Evolutionary conservation across 2,797 vertebrate genomes (phyloP), one percentile per base, ranked within the genome.

Genomic region (Falco biarmicus): DNA sequence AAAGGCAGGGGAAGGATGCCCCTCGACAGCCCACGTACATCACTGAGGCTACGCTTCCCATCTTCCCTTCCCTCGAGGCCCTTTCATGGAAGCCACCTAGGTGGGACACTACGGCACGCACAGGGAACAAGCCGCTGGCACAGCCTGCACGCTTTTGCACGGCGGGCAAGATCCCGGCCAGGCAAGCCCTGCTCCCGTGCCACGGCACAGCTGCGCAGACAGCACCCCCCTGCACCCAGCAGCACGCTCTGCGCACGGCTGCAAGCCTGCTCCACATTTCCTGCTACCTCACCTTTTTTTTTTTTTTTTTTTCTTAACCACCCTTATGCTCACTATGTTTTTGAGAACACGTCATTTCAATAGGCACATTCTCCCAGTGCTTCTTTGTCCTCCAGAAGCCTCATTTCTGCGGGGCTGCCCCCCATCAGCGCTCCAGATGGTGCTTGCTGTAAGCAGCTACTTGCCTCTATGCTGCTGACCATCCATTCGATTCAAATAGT

Each of bases 401-500:
- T 32, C 28, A 2, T 14, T 56, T 22, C n/a, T 4, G 9, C 22
- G 48, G 13, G 9, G 57, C 1, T 7, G 17, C 14, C 41, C 47
- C 63, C 50, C 45, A 26, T 2, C 21, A 7, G 9, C 37, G 22
- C 8, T 14, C 25, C 6, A 8, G 34, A 29, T 1, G 22, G 26
- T 5, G 15, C 8, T 34, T 51, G 32, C 32, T 15, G 13, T 48
- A 41, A 31, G 70, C 28, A 39, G 34, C 48, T 41, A 22, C 13
- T 32, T 25, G 24, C 53, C 68, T 13, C 31, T 10, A 28, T 13
- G 0, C 51, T 32, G n/a, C 74, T 20, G 34, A 57, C 43, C 18
- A 0, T 12, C 39, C 15, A 4, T 34, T 32, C 2, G 1, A 13
- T 9, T 37, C 25, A 13, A 39, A 4, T 26, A 21, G 22, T 7